Percentiles rank a stretch among this genome's conserved stretches.
Evolutionary conservation across 2,888 invertebrate genomes (phyloP).

Genomic region (Cataglyphis rosenhaueri): DNA sequence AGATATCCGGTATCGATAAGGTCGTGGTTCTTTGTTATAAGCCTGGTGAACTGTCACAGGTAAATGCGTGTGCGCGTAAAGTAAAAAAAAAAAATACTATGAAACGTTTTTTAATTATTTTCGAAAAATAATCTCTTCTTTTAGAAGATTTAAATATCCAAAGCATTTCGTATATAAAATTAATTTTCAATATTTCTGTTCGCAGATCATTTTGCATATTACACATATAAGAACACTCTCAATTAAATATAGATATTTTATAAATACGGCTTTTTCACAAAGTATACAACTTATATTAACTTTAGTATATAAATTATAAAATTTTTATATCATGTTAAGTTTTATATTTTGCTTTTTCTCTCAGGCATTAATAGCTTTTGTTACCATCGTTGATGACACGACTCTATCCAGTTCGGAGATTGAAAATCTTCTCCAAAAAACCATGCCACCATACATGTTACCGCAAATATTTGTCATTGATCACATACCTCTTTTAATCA

Average conservation of each 20-base stretch:
- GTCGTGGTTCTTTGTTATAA: constrained; percentile 93
- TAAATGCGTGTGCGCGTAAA: constrained; percentile 66
- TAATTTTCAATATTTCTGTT: not conserved
- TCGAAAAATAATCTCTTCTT: too few species aligned
- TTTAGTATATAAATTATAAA: too few species aligned
- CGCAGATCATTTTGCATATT: not conserved
- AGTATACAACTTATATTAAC: too few species aligned
- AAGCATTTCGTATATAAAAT: not conserved
- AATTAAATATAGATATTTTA: constrained; percentile 5
- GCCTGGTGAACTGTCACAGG: constrained; percentile 88
- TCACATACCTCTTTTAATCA: constrained; percentile 92
- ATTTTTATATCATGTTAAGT: not conserved
- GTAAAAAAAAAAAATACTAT: not conserved
- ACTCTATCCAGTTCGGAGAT: constrained; percentile 87
- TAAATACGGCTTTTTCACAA: not conserved
- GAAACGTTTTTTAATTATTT: not conserved
- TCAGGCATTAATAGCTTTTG: constrained; percentile 91
- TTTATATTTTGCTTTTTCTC: constrained; percentile 85
- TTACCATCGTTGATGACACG: constrained; percentile 85
- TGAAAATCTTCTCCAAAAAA: constrained; percentile 88
- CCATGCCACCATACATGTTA: constrained; percentile 92
- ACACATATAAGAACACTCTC: not conserved
- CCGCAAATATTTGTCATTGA: constrained; percentile 91
- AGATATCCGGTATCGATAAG: constrained; percentile 90
- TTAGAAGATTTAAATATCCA: not conserved